Percentiles rank a stretch among this genome's conserved stretches.
Evolutionary conservation across 92 coral and sea anemone genomes (phyloP).

Genomic region (Metridium senile): DNA sequence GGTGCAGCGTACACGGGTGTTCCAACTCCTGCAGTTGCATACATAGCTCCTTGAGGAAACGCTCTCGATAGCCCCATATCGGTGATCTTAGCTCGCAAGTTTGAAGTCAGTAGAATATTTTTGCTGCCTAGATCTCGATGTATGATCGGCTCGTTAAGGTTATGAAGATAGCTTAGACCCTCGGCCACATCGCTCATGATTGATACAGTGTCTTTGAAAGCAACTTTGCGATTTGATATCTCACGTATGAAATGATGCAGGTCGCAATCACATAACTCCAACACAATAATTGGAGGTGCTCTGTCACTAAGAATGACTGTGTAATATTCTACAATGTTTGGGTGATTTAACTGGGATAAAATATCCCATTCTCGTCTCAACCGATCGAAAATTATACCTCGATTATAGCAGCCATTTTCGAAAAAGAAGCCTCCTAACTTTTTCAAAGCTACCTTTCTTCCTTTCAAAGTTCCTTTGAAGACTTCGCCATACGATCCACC

Average conservation of each 20-base stretch:
- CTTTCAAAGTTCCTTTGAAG: slow-evolving; percentile 66
- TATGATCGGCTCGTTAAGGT: slow-evolving; percentile 47
- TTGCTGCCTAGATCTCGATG: slow-evolving; percentile 86
- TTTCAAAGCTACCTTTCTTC: slow-evolving; percentile 74
- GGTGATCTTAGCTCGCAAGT: slow-evolving; percentile 73
- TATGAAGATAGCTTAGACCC: slow-evolving; percentile 67
- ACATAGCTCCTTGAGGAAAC: slow-evolving; percentile 79
- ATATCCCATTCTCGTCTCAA: slow-evolving; percentile 75
- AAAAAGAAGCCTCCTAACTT: slow-evolving; percentile 61
- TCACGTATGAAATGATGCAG: slow-evolving; percentile 50
- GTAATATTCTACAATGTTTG: slow-evolving; percentile 71
- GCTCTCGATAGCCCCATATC: slow-evolving; percentile 84
- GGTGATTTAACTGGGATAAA: slow-evolving; percentile 54
- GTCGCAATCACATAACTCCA: slow-evolving; percentile 70
- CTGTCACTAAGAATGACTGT: slow-evolving; percentile 62
- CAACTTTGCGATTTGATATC: slow-evolving; percentile 41
- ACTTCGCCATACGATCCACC: slow-evolving; percentile 81
- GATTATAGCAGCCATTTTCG: slow-evolving; percentile 40
- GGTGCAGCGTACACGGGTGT: slow-evolving; percentile 84
- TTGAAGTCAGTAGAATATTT: slow-evolving; percentile 59
- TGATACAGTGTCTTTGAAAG: slow-evolving; percentile 59
- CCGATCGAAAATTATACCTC: slow-evolving; percentile 48
- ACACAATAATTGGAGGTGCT: slow-evolving; percentile 74
- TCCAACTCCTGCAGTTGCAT: slow-evolving; percentile 75
- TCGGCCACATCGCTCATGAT: slow-evolving; percentile 84